Evolutionary conservation across 2,113 vertebrate genomes (phyloP).

Genomic region (Ochotona curzoniae): DNA sequence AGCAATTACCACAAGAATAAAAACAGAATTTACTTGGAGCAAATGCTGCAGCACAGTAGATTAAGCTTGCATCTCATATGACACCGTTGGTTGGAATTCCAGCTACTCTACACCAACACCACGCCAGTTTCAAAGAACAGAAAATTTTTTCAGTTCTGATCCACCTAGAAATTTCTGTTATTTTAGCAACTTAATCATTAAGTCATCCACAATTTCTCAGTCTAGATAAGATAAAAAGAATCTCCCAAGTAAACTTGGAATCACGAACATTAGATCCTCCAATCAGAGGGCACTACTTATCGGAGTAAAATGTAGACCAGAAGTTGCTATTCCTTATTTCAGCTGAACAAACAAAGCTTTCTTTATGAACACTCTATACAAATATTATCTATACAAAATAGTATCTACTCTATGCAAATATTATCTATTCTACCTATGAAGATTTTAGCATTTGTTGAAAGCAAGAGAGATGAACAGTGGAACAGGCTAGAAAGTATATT

Average conservation of each 20-base stretch:
- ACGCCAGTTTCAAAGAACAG: too few species aligned
- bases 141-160: not conserved
- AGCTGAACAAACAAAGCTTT: not conserved
- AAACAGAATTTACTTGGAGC: too few species aligned
- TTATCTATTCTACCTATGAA: not conserved
- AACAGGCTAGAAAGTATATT: conserved; percentile 1
- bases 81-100: too few species aligned
- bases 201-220: not conserved
- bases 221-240: not conserved
- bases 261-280: not conserved
- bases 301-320: not conserved
- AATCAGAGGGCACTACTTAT: not conserved
- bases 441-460: not conserved
- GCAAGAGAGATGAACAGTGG: not conserved
- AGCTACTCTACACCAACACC: too few species aligned
- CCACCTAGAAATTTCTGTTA: not conserved
- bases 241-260: not conserved
- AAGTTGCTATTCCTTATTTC: not conserved
- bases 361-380: conserved; percentile 22
- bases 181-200: not conserved
- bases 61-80: too few species aligned
- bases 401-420: not conserved
- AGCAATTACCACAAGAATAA: not conserved
- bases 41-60: too few species aligned
- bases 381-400: not conserved